Percentiles rank a stretch among this genome's conserved stretches.
Evolutionary conservation across 2,113 vertebrate genomes (phyloP).

Genomic region (Himantopus leucocephalus): DNA sequence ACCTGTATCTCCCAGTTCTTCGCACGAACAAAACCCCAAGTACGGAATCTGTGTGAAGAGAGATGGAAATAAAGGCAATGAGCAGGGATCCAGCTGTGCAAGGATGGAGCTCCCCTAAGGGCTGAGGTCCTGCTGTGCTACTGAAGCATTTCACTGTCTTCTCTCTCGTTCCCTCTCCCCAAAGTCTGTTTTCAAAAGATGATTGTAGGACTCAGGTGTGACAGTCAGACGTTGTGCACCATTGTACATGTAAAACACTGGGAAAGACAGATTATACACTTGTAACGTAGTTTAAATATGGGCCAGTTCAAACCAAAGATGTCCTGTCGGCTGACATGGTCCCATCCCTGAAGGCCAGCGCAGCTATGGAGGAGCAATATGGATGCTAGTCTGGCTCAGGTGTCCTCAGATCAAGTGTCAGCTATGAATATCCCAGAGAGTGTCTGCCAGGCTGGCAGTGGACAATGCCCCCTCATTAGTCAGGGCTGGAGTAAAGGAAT

Average conservation of each 20-base stretch:
- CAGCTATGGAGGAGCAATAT: fast-evolving
- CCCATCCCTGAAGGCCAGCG: not conserved
- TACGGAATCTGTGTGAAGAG: constrained; percentile 88
- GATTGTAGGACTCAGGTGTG: not conserved
- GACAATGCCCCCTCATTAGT: not conserved
- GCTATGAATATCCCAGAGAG: not conserved
- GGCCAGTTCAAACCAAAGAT: not conserved
- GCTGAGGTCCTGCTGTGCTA: not conserved
- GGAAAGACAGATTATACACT: not conserved
- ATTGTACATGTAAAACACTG: not conserved
- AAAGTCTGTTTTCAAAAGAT: not conserved
- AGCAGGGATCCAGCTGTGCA: not conserved
- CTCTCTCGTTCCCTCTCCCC: not conserved
- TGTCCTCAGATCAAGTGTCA: not conserved
- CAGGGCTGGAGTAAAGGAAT: not conserved
- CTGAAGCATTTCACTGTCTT: not conserved
- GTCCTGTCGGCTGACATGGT: not conserved
- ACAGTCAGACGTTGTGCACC: not conserved
- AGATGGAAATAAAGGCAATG: not conserved
- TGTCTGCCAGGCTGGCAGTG: not conserved
- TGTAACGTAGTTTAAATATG: not conserved
- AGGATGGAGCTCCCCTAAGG: not conserved
- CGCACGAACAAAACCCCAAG: constrained; percentile 94
- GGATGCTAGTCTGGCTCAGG: not conserved
- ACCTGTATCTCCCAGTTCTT: constrained; percentile 93